Base-by-base conservation (phyloP, 2,888 invertebrate genomes). In the Brachyptera risi region DNA sequence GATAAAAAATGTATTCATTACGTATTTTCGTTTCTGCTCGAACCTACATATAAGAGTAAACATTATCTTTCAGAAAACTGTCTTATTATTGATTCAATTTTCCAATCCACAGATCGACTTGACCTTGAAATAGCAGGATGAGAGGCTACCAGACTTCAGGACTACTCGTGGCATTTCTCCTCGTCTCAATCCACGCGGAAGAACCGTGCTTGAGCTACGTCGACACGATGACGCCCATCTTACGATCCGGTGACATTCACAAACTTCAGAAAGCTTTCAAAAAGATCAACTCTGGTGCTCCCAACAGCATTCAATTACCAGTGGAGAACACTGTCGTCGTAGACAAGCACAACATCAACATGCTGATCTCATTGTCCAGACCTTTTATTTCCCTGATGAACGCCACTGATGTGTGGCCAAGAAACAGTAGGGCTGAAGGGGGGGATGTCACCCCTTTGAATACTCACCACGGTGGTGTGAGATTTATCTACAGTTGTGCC, bases 351-450 rank as follows among this genome's bases (percentile, higher is more conserved):
- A 35, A 11, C 19, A 17, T 37, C 3, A 2, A 5, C 13, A 35
- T 37, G 35, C 37, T 54, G 54, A 13, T 54, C 5, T 54, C 54
- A 1, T 23, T 54, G 35, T 54, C 54, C 23, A 35, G 7, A 35
- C 54, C 54, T 1, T 19, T 37, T 5, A 3, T 35, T 9, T 19
- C 17, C 15, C 21, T 19, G 21, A 54, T 54, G 3, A 19, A 35
- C 21, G 5, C 1, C 21, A 11, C 37, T 4, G 54, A 54, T 21
- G 19, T 35, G 54, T 54, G 54, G 54, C 54, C 54, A 3, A 11
- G 17, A 21, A 54, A 54, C 54, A 54, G 17, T n/a, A 35, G 37
- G 23, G 11, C 21, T 15, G 7, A 19, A 19, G 23, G 21, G 21
- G 13, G 21, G 23, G 35, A 35, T 11, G 19, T 37, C 37, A 37